Conservation (phyloP, 2,888 invertebrate genomes). For the Meandrusa payeni region DNA sequence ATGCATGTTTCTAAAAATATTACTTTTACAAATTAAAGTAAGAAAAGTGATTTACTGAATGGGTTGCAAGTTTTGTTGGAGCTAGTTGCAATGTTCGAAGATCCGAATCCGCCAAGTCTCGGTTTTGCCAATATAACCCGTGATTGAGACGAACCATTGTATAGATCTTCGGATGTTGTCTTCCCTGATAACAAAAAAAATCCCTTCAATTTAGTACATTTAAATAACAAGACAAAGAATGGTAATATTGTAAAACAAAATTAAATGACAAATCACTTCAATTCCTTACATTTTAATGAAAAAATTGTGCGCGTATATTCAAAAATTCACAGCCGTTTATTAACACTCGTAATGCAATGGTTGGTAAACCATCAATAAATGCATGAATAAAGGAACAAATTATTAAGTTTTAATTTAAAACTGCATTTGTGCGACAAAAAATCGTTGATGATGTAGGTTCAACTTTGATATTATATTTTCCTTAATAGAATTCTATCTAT, state of each 20-base stretch:
- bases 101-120: constrained; percentile 65
- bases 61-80: constrained; percentile 62
- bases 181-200: constrained; percentile 43
- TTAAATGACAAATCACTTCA: constrained; percentile 1
- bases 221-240: too few species aligned
- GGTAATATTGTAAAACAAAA: background rate
- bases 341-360: too few species aligned
- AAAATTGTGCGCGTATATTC: too few species aligned
- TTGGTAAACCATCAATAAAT: too few species aligned
- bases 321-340: too few species aligned
- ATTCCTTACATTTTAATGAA: too few species aligned
- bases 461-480: too few species aligned
- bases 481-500: too few species aligned
- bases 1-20: too few species aligned
- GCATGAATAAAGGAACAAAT: too few species aligned
- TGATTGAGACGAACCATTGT: constrained; percentile 63
- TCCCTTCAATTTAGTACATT: too few species aligned
- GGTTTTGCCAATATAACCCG: constrained; percentile 70
- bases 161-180: constrained; percentile 56
- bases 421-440: constrained; percentile 38
- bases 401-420: constrained; percentile 1
- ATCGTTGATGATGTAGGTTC: constrained; percentile 56
- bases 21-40: background rate
- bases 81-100: constrained; percentile 57
- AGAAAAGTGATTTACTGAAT: constrained; percentile 48